Conservation (phyloP, 1,140 invertebrate species). For the Drosophila lacertosa region DNA sequence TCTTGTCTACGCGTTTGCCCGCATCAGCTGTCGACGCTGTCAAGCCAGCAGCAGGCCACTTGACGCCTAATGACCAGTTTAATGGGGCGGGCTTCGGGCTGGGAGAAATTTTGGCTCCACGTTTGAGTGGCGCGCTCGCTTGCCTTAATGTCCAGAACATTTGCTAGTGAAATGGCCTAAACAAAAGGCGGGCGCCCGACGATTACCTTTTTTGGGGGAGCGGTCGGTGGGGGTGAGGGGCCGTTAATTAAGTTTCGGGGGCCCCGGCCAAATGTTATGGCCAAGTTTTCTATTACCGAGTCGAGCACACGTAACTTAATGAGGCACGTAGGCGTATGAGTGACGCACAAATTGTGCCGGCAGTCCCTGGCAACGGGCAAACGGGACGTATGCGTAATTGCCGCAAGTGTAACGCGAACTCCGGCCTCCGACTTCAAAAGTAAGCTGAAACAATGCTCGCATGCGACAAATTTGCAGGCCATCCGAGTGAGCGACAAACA, state of each 20-base stretch:
- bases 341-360: conserved; percentile 64
- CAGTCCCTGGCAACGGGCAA: conserved; percentile 14
- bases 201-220: conserved; percentile 78
- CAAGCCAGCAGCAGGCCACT: conserved; percentile 66
- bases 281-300: conserved; percentile 77
- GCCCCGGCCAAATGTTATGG: conserved; percentile 66
- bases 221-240: too few relatives aligned
- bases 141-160: conserved; percentile 51
- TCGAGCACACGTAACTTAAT: conserved; percentile 62
- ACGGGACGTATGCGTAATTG: conserved; percentile 52
- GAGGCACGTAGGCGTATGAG: conserved; percentile 80
- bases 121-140: conserved; percentile 18
- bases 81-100: conserved; percentile 54
- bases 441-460: conserved; percentile 10
- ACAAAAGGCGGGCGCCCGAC: conserved; percentile 48
- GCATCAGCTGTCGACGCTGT: conserved; percentile 28
- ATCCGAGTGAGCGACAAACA: background rate
- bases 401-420: conserved; percentile 34
- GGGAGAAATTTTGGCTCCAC: background rate
- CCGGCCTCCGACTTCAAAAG: conserved; percentile 21
- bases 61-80: conserved; percentile 81
- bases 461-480: conserved; percentile 39
- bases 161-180: conserved; percentile 73
- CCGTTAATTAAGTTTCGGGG: conserved; percentile 78
- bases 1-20: conserved; percentile 38